These are phyloP conservation scores for Temnothorax longispinosus DNA, from an alignment of 1,140 invertebrate genomes.

Conservation along the genomic window DNA sequence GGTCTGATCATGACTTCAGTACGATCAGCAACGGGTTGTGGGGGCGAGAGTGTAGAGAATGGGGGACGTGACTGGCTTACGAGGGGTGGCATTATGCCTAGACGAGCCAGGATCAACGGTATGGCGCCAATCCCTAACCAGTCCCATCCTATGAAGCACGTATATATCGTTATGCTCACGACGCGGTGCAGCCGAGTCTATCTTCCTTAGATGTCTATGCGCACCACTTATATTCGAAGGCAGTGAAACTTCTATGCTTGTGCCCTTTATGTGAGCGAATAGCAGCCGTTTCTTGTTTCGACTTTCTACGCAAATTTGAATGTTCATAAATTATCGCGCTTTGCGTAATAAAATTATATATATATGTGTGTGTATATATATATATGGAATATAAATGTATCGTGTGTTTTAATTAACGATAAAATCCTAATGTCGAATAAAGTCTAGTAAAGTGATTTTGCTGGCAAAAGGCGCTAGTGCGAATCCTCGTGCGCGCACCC, in stretches of 20 bases:
- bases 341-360: background rate
- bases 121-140: constrained; percentile 82
- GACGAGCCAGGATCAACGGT: constrained; percentile 82
- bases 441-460: constrained; percentile 21
- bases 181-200: constrained; percentile 75
- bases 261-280: background rate
- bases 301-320: background rate
- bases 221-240: constrained; percentile 11
- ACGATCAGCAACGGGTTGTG: constrained; percentile 70
- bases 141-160: constrained; percentile 76
- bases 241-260: constrained; percentile 43
- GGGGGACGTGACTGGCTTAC: constrained; percentile 82
- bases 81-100: constrained; percentile 80
- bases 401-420: background rate
- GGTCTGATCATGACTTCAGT: constrained; percentile 70
- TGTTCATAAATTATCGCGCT: background rate
- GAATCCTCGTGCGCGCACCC: background rate
- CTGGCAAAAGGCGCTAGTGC: constrained; percentile 11
- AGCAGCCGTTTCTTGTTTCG: background rate
- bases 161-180: constrained; percentile 82
- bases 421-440: background rate
- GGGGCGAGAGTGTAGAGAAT: constrained; percentile 76
- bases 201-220: constrained; percentile 65
- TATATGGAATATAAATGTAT: too few relatives aligned
- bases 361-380: too few relatives aligned